Percentiles rank a stretch among this genome's conserved stretches.
These are phyloP conservation scores for Melieria picta DNA, from an alignment of 2,888 invertebrate species.

Conservation along the genomic window DNA sequence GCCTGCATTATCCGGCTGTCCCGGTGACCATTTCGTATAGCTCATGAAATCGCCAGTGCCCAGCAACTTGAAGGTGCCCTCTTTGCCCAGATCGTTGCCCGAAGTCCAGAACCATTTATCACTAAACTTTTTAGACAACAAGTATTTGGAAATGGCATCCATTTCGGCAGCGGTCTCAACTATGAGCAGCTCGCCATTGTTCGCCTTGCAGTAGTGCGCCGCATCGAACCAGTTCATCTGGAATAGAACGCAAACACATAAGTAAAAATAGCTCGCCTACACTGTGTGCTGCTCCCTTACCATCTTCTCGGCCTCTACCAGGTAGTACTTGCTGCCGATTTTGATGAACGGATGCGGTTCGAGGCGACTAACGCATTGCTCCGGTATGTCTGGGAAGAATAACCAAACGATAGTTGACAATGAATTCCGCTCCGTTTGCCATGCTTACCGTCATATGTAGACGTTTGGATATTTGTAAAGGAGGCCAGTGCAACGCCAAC, in stretches of 20 bases:
- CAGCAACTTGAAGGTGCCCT: slow-evolving; percentile 55
- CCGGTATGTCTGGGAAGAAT: too few species aligned
- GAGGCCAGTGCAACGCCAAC: too few species aligned
- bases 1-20: slow-evolving; percentile 52
- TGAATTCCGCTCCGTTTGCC: too few species aligned
- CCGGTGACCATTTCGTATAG: slow-evolving; percentile 51
- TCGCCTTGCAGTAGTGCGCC: slow-evolving; percentile 51
- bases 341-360: not conserved
- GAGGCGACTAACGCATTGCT: too few species aligned
- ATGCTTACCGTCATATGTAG: too few species aligned
- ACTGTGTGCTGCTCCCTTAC: not conserved
- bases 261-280: too few species aligned
- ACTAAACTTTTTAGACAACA: slow-evolving; percentile 47
- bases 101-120: slow-evolving; percentile 55
- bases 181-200: slow-evolving; percentile 53
- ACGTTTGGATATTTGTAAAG: too few species aligned
- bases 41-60: slow-evolving; percentile 51
- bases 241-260: not conserved
- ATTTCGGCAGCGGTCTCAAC: slow-evolving; percentile 52
- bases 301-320: not conserved
- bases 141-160: slow-evolving; percentile 47
- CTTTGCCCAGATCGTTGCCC: slow-evolving; percentile 53
- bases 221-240: slow-evolving; percentile 57
- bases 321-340: slow-evolving; percentile 6
- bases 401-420: too few species aligned